Evolutionary conservation across 2,797 vertebrate genomes (phyloP), one percentile per base, ranked within the genome.

Genomic region (Phataginus tricuspis): DNA sequence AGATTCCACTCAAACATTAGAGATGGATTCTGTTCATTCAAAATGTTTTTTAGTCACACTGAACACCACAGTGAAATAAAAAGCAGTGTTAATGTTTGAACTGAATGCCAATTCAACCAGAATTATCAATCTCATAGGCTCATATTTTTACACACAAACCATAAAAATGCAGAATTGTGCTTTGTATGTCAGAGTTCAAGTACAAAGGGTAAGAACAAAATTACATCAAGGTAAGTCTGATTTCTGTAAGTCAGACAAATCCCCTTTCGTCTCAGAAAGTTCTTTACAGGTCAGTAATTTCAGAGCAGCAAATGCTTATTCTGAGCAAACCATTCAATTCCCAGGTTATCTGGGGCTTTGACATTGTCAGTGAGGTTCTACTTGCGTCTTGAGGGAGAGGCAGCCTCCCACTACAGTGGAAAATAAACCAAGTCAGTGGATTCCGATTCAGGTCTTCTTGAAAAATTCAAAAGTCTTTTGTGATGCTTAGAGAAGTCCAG

Each of bases 31-130:
- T 89, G 0, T 75, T 51, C 23, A 69, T 27, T 92, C 34, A 69
- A 74, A 95, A 69, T 95, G 27, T 68, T 89, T 88, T 45, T 83
- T 95, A 85, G 42, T 96, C 51, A 91, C 71, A 84, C 66, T 27
- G 14, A 80, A 77, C 37, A 86, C 31, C 75, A 78, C 51, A 85
- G 29, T 55, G 34, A 95, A 82, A 37, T 64, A 59, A 84, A 87
- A 88, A 83, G 31, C 19, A n/a, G 9, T 25, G 11, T 88, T 90
- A 91, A 45, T 66, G 31, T 94, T 95, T 83, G 91, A 87, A 87
- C 42, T 85, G 45, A 90, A 74, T 95, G 90, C 19, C 8, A 86
- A 51, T 71, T 61, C 14, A 57, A 57, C 86, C 45, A 57, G 71
- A 74, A 68, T 90, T 37, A 86, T 90, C 49, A 75, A 49, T 94